phyloP scores from a whole-genome alignment of 2,113 vertebrate genomes.

The Micronycteris hirsuta region DNA sequence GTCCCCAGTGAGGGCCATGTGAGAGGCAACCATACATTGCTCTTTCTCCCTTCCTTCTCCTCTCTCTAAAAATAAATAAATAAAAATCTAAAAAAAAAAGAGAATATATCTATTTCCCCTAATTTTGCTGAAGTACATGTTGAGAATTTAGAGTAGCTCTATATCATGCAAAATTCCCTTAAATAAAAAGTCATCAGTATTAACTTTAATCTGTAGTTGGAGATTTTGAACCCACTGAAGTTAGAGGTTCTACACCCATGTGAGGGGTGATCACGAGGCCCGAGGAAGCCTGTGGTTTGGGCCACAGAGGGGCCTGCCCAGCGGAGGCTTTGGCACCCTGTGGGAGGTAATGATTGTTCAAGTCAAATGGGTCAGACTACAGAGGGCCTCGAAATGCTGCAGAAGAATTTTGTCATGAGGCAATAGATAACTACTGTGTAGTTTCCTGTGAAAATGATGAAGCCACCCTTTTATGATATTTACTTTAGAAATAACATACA shows the following conservation, averaged over 20 bases:
- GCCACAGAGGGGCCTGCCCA: rapidly evolving
- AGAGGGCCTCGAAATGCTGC: background rate
- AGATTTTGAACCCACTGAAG: background rate
- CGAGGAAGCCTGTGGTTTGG: background rate
- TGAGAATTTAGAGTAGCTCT: background rate
- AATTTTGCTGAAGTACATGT: background rate
- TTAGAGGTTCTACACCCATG: background rate
- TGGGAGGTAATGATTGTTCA: rapidly evolving
- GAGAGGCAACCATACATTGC: no score
- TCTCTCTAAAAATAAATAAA: no score
- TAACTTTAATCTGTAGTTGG: background rate
- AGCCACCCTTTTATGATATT: background rate
- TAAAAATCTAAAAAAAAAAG: no score
- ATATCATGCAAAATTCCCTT: background rate
- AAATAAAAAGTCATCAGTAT: background rate
- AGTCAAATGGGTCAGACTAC: background rate
- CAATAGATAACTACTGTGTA: background rate
- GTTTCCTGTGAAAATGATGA: background rate
- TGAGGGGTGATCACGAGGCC: background rate
- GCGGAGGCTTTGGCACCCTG: background rate
- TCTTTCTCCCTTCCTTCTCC: no score
- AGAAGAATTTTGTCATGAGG: background rate
- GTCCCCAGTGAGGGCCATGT: no score
- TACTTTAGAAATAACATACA: background rate
- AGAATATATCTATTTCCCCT: background rate